Conservation (phyloP, 92 coral and sea anemone genomes). For the Ricordea florida region DNA sequence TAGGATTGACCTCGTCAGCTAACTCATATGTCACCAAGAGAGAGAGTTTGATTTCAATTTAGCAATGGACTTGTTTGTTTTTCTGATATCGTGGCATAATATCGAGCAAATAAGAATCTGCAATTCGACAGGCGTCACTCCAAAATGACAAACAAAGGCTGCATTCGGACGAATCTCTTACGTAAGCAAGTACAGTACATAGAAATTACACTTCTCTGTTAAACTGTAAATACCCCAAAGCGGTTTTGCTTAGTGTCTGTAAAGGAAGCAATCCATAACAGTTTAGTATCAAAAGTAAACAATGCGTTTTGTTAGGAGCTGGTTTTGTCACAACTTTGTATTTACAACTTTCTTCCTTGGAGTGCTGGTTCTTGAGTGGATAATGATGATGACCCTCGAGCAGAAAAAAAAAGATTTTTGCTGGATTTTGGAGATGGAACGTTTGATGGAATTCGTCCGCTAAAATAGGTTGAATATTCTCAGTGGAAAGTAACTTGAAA, state of each 20-base stretch:
- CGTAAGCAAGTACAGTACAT: too few relatives aligned
- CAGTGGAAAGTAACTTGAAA: not conserved
- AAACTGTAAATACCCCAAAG: conserved; percentile 1
- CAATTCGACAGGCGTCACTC: conserved; percentile 22
- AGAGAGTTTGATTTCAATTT: conserved; percentile 25
- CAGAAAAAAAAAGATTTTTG: conserved; percentile 16
- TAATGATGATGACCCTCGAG: conserved; percentile 67
- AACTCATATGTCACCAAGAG: conserved; percentile 18
- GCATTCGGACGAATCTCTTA: too few relatives aligned
- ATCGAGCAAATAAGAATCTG: conserved; percentile 30
- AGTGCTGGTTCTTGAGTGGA: conserved; percentile 59
- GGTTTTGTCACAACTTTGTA: conserved; percentile 20
- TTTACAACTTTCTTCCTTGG: not conserved
- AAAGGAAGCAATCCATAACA: too few relatives aligned
- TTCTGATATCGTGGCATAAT: conserved; percentile 11
- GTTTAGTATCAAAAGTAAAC: not conserved
- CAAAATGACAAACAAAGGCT: too few relatives aligned
- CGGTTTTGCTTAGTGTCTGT: not conserved
- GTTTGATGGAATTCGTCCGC: not conserved
- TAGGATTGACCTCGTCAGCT: conserved; percentile 30
- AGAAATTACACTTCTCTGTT: too few relatives aligned
- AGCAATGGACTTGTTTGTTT: conserved; percentile 20
- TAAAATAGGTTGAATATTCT: not conserved
- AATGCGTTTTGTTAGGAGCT: not conserved
- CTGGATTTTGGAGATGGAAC: not conserved